Base-by-base conservation (phyloP, 2,797 vertebrate species). In the Sardinella longiceps region DNA sequence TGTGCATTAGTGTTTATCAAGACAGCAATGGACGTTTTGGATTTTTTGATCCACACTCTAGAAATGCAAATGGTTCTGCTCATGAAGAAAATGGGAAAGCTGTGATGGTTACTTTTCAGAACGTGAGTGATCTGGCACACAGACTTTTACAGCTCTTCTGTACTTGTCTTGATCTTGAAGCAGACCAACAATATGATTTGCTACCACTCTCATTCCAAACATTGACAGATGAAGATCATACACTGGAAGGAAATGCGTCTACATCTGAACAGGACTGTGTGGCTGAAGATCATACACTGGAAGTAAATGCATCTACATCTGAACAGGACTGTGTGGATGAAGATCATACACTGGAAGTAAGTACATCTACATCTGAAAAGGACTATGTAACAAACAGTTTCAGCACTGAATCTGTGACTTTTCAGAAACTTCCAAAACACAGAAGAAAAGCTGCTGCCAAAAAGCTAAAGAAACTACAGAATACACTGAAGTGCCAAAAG, bases 41-140 rank as follows among this genome's bases (percentile, higher is more conserved):
- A 0, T 85, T 80, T 48, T 86, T 86, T 81, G 74, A 86, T 63
- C 30, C 87, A 28, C 85, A 88, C 28, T 80, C 23, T n/a, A 63
- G 85, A 66, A 81, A 81, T 74, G 2, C 33, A 23, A 33, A 82
- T 48, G 84, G 85, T 50, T 63, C 81, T 3, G 39, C 45, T 60
- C 25, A 0, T 48, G 63, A 48, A 3, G 43, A 80, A 1, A 30
- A 30, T 37, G 58, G 58, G 5, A 80, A 23, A 6, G 87, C 87
- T 0, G 66, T 86, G 0, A 83, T 85, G 60, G 1, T 85, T 25
- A 85, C 80, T 0, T 85, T 88, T 25, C 2, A 3, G 0, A 11
- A 58, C 1, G 39, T 84, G 23, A 15, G 5, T 11, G 85, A 88
- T 23, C 20, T 88, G 28, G 23, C 11, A 12, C 20, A 60, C 3